phyloP scores from a whole-genome alignment of 2,888 invertebrate species.

The Caenorhabditis sp. region DNA sequence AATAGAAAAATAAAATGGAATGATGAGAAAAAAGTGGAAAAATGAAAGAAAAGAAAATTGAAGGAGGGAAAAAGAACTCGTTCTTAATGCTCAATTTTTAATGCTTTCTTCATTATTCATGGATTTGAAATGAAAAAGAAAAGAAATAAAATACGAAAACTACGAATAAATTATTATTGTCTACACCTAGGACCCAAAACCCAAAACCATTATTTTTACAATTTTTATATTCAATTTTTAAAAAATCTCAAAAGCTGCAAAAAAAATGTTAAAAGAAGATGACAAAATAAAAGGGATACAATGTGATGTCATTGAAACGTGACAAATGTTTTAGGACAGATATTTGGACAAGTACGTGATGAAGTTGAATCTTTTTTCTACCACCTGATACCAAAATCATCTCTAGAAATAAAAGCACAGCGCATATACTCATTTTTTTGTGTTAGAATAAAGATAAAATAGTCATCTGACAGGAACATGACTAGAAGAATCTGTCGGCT shows the following conservation, averaged over 20 bases:
- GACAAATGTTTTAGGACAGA: conserved; percentile 45
- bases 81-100: conserved; percentile 16
- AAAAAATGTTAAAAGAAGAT: conserved; percentile 27
- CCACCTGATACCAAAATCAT: background rate
- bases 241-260: conserved; percentile 1
- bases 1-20: conserved; percentile 9
- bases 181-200: background rate
- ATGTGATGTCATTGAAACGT: conserved; percentile 61
- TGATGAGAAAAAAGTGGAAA: background rate
- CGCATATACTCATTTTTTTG: too few species aligned
- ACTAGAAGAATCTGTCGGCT: background rate
- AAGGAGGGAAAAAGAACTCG: background rate
- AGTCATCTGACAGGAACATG: too few species aligned
- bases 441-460: too few species aligned
- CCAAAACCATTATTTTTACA: background rate
- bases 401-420: too few species aligned
- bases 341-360: conserved; percentile 8
- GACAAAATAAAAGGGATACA: conserved; percentile 44
- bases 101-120: conserved; percentile 48
- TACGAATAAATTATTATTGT: conserved; percentile 61
- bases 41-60: conserved; percentile 5
- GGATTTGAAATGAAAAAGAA: conserved; percentile 17
- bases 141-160: conserved; percentile 28
- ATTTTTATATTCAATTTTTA: background rate
- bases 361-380: conserved; percentile 24